phyloP scores from a whole-genome alignment of 37 sponge, comb jelly and placozoan species.

The Diacarnus erythraeanus region DNA sequence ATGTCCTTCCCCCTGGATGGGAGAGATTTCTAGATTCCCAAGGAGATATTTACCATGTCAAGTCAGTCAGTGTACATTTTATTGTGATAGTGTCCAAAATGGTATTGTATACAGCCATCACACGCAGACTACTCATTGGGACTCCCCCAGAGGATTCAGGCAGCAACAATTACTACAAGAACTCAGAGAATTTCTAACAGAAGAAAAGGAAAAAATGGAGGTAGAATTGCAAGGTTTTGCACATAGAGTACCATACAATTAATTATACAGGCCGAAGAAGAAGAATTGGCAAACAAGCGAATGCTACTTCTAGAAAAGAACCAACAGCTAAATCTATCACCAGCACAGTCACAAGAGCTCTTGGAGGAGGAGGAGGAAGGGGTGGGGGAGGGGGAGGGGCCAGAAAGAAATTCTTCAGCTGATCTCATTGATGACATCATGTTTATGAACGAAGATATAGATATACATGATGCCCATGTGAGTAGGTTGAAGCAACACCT shows the following conservation, averaged over 20 bases:
- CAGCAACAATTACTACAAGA: slow-evolving; percentile 45
- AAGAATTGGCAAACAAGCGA: slow-evolving; percentile 42
- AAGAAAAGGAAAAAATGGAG: slow-evolving; percentile 27
- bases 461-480: slow-evolving; percentile 22
- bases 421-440: slow-evolving; percentile 70
- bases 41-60: slow-evolving; percentile 77
- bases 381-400: not conserved
- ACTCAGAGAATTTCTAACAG: slow-evolving; percentile 26
- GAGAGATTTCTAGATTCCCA: slow-evolving; percentile 42
- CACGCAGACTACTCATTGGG: slow-evolving; percentile 81
- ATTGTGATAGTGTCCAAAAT: not conserved
- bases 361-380: slow-evolving; percentile 1
- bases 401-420: not conserved
- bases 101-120: slow-evolving; percentile 55
- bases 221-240: not conserved
- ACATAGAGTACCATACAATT: not conserved
- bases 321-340: slow-evolving; percentile 6
- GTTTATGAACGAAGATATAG: slow-evolving; percentile 68
- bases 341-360: not conserved
- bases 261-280: slow-evolving; percentile 31
- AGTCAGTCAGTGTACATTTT: slow-evolving; percentile 42
- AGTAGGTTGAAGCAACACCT: not conserved
- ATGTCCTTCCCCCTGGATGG: slow-evolving; percentile 68
- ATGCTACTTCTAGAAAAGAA: slow-evolving; percentile 40
- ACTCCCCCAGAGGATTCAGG: slow-evolving; percentile 63